Evolutionary conservation across 2,797 vertebrate genomes (phyloP).

Genomic region (Hybognathus amarus): DNA sequence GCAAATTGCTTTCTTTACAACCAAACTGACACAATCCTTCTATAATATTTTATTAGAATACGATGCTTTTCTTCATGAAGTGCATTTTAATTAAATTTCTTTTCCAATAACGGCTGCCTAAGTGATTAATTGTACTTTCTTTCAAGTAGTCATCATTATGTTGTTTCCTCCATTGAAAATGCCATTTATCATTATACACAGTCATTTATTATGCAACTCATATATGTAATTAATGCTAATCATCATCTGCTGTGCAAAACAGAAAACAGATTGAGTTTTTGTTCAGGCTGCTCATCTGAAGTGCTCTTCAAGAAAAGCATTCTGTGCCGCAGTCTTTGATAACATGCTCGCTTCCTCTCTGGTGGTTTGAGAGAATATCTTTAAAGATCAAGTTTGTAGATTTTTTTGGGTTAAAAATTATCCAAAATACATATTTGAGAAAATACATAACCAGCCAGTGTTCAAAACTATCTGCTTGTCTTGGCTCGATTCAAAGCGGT

Average conservation of each 20-base stretch:
- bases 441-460: too few species aligned
- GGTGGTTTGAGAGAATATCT: background rate
- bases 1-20: conserved; percentile 11
- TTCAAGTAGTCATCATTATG: background rate
- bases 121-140: background rate
- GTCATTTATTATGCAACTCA: conserved; percentile 34
- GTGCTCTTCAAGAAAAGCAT: background rate
- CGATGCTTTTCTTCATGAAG: background rate
- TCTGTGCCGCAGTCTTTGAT: background rate
- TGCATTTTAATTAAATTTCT: background rate
- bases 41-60: background rate
- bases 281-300: conserved; percentile 19
- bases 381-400: background rate
- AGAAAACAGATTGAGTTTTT: conserved; percentile 6
- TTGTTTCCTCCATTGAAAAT: background rate
- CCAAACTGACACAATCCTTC: background rate
- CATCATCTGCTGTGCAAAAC: conserved; percentile 17
- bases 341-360: background rate
- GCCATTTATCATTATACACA: background rate
- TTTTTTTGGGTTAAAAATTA: too few species aligned
- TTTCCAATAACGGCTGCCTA: background rate
- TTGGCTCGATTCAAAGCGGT: too few species aligned
- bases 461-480: too few species aligned
- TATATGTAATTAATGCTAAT: conserved; percentile 24
- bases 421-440: too few species aligned